These are phyloP conservation scores for Agrypnia vestita DNA, from an alignment of 1,140 invertebrate genomes.

Conservation along the genomic window DNA sequence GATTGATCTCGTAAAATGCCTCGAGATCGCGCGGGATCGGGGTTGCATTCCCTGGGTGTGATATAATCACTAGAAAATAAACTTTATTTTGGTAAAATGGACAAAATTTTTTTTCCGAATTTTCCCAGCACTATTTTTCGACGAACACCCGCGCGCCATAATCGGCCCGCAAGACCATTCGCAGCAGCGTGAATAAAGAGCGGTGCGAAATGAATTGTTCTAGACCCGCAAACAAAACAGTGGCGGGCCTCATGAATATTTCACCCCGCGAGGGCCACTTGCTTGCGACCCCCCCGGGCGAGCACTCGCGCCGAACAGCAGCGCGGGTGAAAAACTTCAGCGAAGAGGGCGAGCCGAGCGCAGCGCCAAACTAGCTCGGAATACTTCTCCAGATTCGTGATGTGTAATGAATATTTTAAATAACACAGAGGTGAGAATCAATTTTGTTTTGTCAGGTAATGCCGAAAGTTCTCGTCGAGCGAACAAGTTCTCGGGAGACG, in stretches of 20 bases:
- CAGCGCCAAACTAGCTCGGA: not conserved
- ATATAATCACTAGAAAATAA: no score
- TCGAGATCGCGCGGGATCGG: no score
- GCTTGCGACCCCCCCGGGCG: not conserved
- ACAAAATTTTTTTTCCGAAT: no score
- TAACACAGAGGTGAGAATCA: not conserved
- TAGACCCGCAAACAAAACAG: not conserved
- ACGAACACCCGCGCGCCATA: no score
- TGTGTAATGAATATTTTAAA: not conserved
- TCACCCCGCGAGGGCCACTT: not conserved
- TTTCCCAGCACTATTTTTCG: no score
- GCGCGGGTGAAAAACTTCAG: not conserved
- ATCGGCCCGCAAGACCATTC: not conserved
- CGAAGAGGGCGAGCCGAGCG: not conserved
- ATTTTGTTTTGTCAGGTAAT: not conserved
- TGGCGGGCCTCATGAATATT: conserved; percentile 9
- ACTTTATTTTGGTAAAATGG: no score
- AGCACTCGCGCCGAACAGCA: not conserved
- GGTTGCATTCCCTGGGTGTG: no score
- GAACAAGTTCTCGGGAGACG: no score
- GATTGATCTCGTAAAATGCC: no score
- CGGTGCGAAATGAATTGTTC: not conserved
- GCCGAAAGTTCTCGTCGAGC: not conserved
- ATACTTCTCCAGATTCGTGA: not conserved
- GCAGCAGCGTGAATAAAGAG: not conserved